These are phyloP conservation scores for Ypsolopha sequella DNA, from an alignment of 2,888 invertebrate species.

Conservation along the genomic window DNA sequence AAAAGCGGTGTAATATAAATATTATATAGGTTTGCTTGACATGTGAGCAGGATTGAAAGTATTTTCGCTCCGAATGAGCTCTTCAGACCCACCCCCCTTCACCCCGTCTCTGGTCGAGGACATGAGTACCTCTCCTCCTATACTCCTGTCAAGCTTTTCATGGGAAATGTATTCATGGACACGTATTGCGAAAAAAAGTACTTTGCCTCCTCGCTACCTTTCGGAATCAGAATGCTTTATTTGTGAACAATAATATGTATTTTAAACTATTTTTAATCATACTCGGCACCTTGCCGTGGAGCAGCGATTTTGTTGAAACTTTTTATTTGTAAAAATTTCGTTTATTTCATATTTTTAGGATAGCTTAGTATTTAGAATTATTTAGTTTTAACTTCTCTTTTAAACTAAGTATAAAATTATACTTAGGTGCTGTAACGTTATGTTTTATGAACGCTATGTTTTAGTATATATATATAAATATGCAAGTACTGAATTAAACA, in stretches of 20 bases:
- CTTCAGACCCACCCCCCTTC: not conserved
- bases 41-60: not conserved
- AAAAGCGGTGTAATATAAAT: too few relatives aligned
- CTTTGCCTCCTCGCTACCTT: not conserved
- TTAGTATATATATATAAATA: too few relatives aligned
- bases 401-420: not conserved
- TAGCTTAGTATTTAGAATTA: too few relatives aligned
- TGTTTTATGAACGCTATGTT: too few relatives aligned
- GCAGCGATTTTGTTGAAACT: too few relatives aligned
- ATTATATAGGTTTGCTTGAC: too few relatives aligned
- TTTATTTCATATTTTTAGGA: too few relatives aligned
- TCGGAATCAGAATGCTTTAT: too few relatives aligned
- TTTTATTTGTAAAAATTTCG: too few relatives aligned
- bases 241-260: too few relatives aligned
- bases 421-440: not conserved
- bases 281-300: not conserved
- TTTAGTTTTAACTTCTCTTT: too few relatives aligned
- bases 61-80: not conserved
- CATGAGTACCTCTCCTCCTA: constrained; percentile 1
- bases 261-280: not conserved
- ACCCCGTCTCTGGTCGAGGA: not conserved
- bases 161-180: constrained; percentile 52
- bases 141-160: constrained; percentile 11
- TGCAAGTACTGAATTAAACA: too few relatives aligned
- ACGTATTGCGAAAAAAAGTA: constrained; percentile 34